Evolutionary conservation across 1,140 invertebrate species (phyloP).

Genomic region (Brachionus plicatilis): DNA sequence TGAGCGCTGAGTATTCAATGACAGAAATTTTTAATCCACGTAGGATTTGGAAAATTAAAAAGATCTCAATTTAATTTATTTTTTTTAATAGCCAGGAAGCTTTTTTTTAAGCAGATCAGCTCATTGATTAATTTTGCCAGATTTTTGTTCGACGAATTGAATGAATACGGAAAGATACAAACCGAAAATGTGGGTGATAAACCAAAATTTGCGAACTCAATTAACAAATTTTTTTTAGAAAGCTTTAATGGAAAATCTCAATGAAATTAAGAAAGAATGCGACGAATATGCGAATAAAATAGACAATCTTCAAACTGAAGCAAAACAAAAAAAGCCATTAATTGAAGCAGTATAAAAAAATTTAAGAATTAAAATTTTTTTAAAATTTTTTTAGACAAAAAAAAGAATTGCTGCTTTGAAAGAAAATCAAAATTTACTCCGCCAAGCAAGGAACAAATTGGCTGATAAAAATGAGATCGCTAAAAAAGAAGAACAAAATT

Average conservation of each 20-base stretch:
- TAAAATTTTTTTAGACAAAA: neutral
- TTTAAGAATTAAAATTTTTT: neutral
- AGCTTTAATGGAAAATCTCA: neutral
- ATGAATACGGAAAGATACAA: neutral
- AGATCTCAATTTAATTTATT: too few relatives aligned
- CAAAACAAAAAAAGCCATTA: neutral
- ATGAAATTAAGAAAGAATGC: neutral
- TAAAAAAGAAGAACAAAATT: neutral
- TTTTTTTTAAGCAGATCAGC: conserved; percentile 5
- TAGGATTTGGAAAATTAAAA: neutral
- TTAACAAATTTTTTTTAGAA: neutral
- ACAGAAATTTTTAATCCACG: conserved; percentile 6
- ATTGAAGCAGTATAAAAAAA: neutral
- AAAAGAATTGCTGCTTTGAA: conserved; percentile 8
- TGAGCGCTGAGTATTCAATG: neutral
- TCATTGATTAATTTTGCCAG: neutral
- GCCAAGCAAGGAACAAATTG: neutral
- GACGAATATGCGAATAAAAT: neutral
- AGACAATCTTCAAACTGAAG: neutral
- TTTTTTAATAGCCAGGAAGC: neutral
- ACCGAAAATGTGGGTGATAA: neutral
- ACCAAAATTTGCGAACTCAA: neutral
- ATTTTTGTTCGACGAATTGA: conserved; percentile 12
- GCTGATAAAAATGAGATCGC: neutral
- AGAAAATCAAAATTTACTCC: neutral